Percentiles rank a stretch among this genome's conserved stretches.
These are phyloP conservation scores for Orthosia cruda DNA, from an alignment of 2,888 invertebrate genomes.

Conservation along the genomic window DNA sequence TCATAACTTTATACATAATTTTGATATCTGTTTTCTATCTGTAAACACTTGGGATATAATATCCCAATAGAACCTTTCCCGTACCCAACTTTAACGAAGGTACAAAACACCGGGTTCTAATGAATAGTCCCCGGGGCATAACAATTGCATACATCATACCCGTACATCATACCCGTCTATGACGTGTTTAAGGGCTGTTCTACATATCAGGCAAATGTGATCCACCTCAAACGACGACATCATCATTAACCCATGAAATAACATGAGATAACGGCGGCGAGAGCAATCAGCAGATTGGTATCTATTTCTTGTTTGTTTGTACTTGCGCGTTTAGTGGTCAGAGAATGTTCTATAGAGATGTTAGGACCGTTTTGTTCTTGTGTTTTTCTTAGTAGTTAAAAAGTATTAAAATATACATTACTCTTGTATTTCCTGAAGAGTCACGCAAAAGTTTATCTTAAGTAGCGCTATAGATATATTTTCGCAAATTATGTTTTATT, in stretches of 20 bases:
- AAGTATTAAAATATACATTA: neutral
- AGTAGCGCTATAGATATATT: neutral
- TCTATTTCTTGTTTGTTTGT: slow-evolving; percentile 81
- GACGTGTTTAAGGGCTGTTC: slow-evolving; percentile 18
- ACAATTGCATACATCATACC: no score
- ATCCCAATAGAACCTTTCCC: slow-evolving; percentile 20
- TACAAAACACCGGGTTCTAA: slow-evolving; percentile 42
- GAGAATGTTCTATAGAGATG: slow-evolving; percentile 69
- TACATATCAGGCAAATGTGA: slow-evolving; percentile 31
- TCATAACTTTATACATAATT: slow-evolving; percentile 11
- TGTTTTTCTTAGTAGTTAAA: neutral
- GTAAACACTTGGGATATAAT: slow-evolving; percentile 43
- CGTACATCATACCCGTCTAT: no score
- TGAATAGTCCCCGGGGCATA: slow-evolving; percentile 38
- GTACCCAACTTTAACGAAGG: slow-evolving; percentile 47
- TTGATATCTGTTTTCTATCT: slow-evolving; percentile 4
- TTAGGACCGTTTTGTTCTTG: neutral
- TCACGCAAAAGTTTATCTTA: no score
- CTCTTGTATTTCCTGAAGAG: neutral
- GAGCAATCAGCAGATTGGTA: slow-evolving; percentile 81
- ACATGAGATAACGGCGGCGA: slow-evolving; percentile 47
- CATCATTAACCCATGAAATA: slow-evolving; percentile 52
- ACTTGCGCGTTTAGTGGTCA: slow-evolving; percentile 73
- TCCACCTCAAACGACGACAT: slow-evolving; percentile 43
- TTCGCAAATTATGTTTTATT: no score